A percentile compares a stretch with the other conserved stretches of the same genome.
phyloP scores from a whole-genome alignment of 2,113 vertebrate species.

The Eira barbara region DNA sequence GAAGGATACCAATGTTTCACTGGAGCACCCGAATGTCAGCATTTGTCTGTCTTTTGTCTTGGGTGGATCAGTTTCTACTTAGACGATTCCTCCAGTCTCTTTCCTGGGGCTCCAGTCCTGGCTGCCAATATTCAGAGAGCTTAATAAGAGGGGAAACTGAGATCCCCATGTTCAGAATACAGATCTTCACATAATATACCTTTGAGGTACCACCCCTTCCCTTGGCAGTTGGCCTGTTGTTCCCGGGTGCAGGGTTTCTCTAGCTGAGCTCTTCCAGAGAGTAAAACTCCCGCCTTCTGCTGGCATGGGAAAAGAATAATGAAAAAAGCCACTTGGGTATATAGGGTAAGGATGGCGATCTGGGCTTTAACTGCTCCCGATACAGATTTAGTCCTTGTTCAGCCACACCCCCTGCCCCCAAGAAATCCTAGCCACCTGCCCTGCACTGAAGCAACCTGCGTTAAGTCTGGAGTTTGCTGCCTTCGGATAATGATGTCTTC shows the following conservation, averaged over 20 bases:
- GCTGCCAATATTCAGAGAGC: neutral
- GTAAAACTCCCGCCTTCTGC: neutral
- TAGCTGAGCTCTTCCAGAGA: neutral
- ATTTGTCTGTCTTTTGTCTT: neutral
- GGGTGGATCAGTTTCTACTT: neutral
- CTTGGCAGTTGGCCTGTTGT: neutral
- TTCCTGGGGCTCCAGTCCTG: neutral
- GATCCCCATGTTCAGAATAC: neutral
- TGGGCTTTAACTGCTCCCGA: neutral
- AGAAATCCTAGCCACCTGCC: neutral
- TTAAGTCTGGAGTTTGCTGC: neutral
- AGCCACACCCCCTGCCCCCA: neutral
- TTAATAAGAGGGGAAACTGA: neutral
- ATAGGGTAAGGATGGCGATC: neutral
- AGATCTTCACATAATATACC: neutral
- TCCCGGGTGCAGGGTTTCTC: neutral
- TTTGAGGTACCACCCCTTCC: neutral
- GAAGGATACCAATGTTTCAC: neutral
- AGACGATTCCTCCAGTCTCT: neutral
- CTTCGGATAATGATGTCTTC: neutral
- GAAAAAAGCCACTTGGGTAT: neutral
- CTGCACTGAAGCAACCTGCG: rapidly evolving
- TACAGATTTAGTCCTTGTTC: neutral
- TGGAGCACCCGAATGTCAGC: neutral
- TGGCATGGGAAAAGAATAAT: neutral